phyloP scores from a whole-genome alignment of 1,140 invertebrate species.

The Nymphalis io region DNA sequence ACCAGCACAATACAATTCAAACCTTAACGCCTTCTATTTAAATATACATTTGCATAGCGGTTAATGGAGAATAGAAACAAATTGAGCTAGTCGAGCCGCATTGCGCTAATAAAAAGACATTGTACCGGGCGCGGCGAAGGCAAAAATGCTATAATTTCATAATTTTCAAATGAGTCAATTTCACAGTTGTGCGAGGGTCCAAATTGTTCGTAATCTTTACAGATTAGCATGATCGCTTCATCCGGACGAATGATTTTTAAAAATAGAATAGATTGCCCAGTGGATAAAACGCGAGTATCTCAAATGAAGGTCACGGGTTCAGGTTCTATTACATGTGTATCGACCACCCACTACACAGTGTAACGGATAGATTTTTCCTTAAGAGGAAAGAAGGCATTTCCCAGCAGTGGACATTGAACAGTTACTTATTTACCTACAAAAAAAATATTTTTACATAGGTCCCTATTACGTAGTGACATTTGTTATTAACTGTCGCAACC shows the following conservation, averaged over 20 bases:
- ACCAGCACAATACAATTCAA: slow-evolving; percentile 18
- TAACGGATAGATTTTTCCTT: too few species aligned
- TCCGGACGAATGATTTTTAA: not conserved
- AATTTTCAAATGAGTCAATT: slow-evolving; percentile 58
- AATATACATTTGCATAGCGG: slow-evolving; percentile 33
- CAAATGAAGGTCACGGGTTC: too few species aligned
- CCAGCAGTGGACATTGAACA: too few species aligned
- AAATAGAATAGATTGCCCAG: not conserved
- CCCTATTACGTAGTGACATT: too few species aligned
- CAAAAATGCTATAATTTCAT: slow-evolving; percentile 78
- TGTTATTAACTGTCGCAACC: too few species aligned
- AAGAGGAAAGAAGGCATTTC: too few species aligned
- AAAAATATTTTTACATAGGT: too few species aligned
- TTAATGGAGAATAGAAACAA: slow-evolving; percentile 70
- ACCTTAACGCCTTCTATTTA: slow-evolving; percentile 35
- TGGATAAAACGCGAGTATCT: too few species aligned
- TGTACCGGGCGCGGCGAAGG: slow-evolving; percentile 52
- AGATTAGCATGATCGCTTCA: slow-evolving; percentile 32
- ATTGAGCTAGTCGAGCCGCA: slow-evolving; percentile 67
- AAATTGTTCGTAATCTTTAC: slow-evolving; percentile 39
- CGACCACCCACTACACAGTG: too few species aligned
- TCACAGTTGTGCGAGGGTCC: slow-evolving; percentile 27
- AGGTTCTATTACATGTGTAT: too few species aligned
- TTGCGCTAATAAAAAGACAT: slow-evolving; percentile 77
- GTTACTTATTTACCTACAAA: too few species aligned